Percentiles rank a stretch among this genome's conserved stretches.
These are phyloP conservation scores for Etia nguti DNA, from an alignment of 2,113 vertebrate genomes.

Conservation along the genomic window DNA sequence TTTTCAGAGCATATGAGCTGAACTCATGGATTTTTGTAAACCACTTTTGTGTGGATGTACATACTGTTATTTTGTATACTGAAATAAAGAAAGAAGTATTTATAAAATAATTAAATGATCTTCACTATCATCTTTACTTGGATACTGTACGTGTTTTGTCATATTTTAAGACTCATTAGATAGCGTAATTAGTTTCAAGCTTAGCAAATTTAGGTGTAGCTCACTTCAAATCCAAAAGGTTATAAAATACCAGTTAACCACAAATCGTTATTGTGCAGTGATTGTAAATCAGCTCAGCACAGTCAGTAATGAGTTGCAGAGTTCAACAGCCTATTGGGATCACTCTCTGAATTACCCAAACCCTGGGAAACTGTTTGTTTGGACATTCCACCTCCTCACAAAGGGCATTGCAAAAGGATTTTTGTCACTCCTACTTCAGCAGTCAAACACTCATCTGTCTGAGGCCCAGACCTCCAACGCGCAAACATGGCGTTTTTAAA, in stretches of 20 bases:
- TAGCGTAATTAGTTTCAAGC: neutral
- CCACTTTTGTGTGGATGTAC: slow-evolving; percentile 90
- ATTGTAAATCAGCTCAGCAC: slow-evolving; percentile 42
- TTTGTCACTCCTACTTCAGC: slow-evolving; percentile 25
- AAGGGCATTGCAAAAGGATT: slow-evolving; percentile 35
- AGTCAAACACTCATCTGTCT: slow-evolving; percentile 19
- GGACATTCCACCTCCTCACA: slow-evolving; percentile 52
- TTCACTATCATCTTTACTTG: slow-evolving; percentile 44
- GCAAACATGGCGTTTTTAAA: slow-evolving; percentile 14
- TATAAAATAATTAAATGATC: slow-evolving; percentile 83
- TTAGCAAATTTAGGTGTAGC: slow-evolving; percentile 17
- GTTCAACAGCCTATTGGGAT: slow-evolving; percentile 23
- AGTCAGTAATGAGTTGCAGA: slow-evolving; percentile 27
- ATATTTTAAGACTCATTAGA: neutral
- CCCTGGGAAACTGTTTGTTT: slow-evolving; percentile 67
- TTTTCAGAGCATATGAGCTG: slow-evolving; percentile 62
- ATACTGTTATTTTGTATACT: slow-evolving; percentile 87
- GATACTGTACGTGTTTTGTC: neutral
- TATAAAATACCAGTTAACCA: slow-evolving; percentile 51
- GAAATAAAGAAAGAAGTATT: slow-evolving; percentile 93
- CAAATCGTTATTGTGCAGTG: neutral
- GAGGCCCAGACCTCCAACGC: neutral
- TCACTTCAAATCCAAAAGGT: slow-evolving; percentile 28
- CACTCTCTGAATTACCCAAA: slow-evolving; percentile 7
- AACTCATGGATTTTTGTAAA: slow-evolving; percentile 75